These are phyloP conservation scores for Drosophila arawakana DNA, from an alignment of 1,140 invertebrate species.

Conservation along the genomic window DNA sequence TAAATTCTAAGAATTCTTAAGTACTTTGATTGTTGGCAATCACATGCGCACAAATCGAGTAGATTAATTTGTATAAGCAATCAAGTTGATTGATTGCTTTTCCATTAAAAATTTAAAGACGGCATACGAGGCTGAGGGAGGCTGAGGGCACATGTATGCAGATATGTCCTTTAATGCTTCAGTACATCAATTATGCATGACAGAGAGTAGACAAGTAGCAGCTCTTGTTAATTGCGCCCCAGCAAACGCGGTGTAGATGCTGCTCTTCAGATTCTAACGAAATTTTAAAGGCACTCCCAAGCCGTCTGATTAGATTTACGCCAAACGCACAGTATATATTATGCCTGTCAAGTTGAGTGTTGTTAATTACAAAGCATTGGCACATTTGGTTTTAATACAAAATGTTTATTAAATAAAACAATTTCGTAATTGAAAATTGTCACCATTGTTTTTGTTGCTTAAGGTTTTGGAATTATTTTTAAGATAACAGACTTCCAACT, in stretches of 20 bases:
- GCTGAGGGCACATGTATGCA: background rate
- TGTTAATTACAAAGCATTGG: slow-evolving; percentile 27
- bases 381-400: background rate
- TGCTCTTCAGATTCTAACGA: slow-evolving; percentile 6
- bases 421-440: slow-evolving; percentile 28
- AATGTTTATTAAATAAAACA: slow-evolving; percentile 11
- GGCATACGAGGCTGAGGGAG: background rate
- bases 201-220: slow-evolving; percentile 10
- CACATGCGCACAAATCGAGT: background rate
- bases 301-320: background rate
- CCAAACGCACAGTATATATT: background rate
- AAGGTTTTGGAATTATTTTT: background rate
- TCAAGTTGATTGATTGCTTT: slow-evolving; percentile 68
- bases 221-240: slow-evolving; percentile 47
- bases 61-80: slow-evolving; percentile 49
- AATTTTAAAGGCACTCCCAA: background rate
- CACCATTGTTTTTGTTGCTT: background rate
- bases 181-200: slow-evolving; percentile 62
- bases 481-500: slow-evolving; percentile 18
- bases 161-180: background rate
- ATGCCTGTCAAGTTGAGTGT: slow-evolving; percentile 19
- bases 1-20: slow-evolving; percentile 39
- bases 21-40: slow-evolving; percentile 5
- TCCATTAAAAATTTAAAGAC: slow-evolving; percentile 16
- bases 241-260: slow-evolving; percentile 43